These are phyloP conservation scores for Lasioglossum pauxillum DNA, from an alignment of 2,888 invertebrate genomes.

Conservation along the genomic window DNA sequence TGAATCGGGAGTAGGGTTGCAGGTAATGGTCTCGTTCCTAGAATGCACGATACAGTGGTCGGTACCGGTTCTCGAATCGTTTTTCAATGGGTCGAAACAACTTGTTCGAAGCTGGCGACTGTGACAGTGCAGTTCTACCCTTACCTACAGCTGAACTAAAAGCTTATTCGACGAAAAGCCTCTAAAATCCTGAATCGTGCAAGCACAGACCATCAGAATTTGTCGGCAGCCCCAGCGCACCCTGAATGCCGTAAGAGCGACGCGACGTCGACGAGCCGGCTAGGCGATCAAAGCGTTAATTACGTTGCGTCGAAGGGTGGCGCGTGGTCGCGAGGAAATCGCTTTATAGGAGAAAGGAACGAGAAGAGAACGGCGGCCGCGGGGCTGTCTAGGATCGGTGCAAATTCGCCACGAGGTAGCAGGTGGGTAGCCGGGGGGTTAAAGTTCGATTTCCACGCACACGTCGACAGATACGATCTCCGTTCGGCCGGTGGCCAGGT, in stretches of 20 bases:
- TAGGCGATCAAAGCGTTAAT: neutral
- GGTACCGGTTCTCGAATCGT: neutral
- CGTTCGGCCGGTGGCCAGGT: slow-evolving; percentile 81
- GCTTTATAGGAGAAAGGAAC: neutral
- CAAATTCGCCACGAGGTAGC: slow-evolving; percentile 26
- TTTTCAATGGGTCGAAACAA: neutral
- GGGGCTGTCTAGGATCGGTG: neutral
- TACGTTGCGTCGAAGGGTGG: neutral
- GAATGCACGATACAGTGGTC: neutral
- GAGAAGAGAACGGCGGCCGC: neutral
- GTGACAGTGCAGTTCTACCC: neutral
- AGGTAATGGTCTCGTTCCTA: neutral
- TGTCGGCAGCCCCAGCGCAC: neutral
- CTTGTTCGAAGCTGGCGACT: neutral
- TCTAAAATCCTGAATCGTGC: neutral
- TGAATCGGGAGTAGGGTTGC: neutral
- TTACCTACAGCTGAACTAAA: neutral
- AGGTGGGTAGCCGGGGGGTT: slow-evolving; percentile 58
- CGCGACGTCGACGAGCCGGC: neutral
- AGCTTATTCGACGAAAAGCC: neutral
- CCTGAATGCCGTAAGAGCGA: neutral
- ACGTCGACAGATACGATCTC: slow-evolving; percentile 80
- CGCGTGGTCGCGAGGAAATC: neutral
- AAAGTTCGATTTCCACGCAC: slow-evolving; percentile 69
- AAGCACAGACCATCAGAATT: neutral